Conservation (phyloP, 1,140 invertebrate species). For the Drosophila pseudoananassae region DNA sequence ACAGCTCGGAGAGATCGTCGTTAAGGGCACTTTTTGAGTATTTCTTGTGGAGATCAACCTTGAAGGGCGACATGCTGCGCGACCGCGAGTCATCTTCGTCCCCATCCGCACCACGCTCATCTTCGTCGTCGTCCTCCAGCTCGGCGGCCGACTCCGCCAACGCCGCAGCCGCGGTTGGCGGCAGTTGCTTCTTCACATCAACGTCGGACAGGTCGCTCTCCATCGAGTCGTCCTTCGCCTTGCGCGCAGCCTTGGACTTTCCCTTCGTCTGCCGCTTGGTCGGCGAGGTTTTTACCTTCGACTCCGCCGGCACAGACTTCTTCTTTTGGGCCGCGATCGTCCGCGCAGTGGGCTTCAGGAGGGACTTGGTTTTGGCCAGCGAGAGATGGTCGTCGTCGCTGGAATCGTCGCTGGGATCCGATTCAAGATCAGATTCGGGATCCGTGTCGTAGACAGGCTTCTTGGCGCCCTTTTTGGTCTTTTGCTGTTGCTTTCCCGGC, state of each 20-base stretch:
- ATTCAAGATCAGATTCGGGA: constrained; percentile 45
- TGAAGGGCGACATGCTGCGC: constrained; percentile 81
- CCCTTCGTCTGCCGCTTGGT: constrained; percentile 55
- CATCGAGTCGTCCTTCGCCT: constrained; percentile 18
- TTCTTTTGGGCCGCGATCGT: constrained; percentile 76
- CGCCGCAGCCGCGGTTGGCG: constrained; percentile 73
- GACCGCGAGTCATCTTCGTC: constrained; percentile 59
- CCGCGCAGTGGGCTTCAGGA: constrained; percentile 55
- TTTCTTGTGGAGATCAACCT: constrained; percentile 84
- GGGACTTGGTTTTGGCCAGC: constrained; percentile 56
- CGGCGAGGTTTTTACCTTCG: constrained; percentile 65
- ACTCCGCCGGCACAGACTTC: constrained; percentile 62
- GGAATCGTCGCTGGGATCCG: constrained; percentile 48
- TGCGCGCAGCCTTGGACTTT: constrained; percentile 45
- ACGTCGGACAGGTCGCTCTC: constrained; percentile 44
- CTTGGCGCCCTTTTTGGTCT: constrained; percentile 66
- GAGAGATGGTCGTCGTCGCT: constrained; percentile 64
- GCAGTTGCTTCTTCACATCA: constrained; percentile 58
- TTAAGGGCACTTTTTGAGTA: constrained; percentile 84
- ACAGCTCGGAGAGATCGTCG: constrained; percentile 78
- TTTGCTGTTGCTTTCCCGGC: constrained; percentile 58
- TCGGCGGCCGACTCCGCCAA: constrained; percentile 73
- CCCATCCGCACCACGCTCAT: constrained; percentile 21
- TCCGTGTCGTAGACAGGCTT: constrained; percentile 51
- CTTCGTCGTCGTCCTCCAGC: constrained; percentile 68